Evolutionary conservation across 2,113 vertebrate genomes (phyloP).

Genomic region (Oncorhynchus kisutch): DNA sequence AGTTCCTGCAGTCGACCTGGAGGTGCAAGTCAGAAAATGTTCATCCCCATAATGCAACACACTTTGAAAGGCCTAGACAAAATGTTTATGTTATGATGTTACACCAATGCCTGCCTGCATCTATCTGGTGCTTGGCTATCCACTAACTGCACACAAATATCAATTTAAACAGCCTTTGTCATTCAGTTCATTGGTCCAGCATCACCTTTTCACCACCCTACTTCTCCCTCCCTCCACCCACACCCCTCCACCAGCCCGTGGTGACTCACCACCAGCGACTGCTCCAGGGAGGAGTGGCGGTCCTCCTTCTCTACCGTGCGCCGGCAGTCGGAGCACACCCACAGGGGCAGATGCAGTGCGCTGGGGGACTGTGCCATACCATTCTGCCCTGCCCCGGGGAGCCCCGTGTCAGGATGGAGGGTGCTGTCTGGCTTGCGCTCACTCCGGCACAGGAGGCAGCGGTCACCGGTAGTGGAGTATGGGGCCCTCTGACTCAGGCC

Average conservation of each 20-base stretch:
- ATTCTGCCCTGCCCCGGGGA: conserved; percentile 72
- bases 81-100: too few species aligned
- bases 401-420: conserved; percentile 78
- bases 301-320: conserved; percentile 93
- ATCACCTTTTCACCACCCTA: not conserved
- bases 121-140: too few species aligned
- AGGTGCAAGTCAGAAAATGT: too few species aligned
- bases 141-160: not conserved
- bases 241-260: not conserved
- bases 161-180: not conserved
- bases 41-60: too few species aligned
- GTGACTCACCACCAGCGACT: conserved; percentile 82
- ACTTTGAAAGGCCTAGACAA: too few species aligned
- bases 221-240: not conserved
- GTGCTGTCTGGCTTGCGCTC: conserved; percentile 84
- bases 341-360: conserved; percentile 90
- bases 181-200: not conserved
- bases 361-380: conserved; percentile 80
- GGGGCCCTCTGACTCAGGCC: conserved; percentile 91
- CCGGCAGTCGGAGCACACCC: conserved; percentile 94
- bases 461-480: conserved; percentile 85
- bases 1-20: too few species aligned
- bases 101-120: too few species aligned
- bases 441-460: conserved; percentile 91
- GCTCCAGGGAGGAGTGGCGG: conserved; percentile 80